phyloP scores from a whole-genome alignment of 2,888 invertebrate genomes.

The Spicauda simplicius region DNA sequence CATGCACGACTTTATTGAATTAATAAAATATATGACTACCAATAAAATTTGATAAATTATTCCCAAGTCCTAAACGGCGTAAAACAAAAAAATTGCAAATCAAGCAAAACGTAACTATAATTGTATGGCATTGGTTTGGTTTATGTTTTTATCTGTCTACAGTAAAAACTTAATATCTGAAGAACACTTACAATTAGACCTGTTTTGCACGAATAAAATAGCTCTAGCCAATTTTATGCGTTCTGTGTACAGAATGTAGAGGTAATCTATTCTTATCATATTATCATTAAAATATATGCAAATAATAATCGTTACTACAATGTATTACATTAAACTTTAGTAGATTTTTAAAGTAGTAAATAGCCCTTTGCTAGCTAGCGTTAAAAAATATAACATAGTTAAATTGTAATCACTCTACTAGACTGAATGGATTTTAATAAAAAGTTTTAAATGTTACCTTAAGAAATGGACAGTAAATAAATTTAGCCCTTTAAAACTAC shows the following conservation, averaged over 20 bases:
- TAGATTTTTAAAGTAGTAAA: no score
- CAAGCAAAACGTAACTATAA: background rate
- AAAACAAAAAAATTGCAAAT: conserved; percentile 9
- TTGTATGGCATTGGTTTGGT: conserved; percentile 15
- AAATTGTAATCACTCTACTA: no score
- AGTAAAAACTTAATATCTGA: conserved; percentile 33
- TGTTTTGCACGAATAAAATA: conserved; percentile 29
- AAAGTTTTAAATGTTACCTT: no score
- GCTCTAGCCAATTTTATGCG: conserved; percentile 12
- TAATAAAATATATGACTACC: conserved; percentile 14
- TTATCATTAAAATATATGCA: background rate
- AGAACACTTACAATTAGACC: conserved; percentile 22
- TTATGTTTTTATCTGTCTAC: conserved; percentile 15
- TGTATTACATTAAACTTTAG: background rate
- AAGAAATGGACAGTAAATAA: no score
- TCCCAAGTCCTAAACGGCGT: background rate
- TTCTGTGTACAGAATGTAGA: background rate
- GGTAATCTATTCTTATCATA: background rate
- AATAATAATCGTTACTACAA: background rate
- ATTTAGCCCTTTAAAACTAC: no score
- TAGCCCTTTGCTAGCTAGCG: no score
- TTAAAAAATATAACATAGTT: no score
- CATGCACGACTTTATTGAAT: conserved; percentile 65
- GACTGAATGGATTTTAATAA: no score
- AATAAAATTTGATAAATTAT: conserved; percentile 14